Percentiles rank a stretch among this genome's conserved stretches.
Conservation (phyloP, 2,113 vertebrate genomes). For the Tamias sibiricus region DNA sequence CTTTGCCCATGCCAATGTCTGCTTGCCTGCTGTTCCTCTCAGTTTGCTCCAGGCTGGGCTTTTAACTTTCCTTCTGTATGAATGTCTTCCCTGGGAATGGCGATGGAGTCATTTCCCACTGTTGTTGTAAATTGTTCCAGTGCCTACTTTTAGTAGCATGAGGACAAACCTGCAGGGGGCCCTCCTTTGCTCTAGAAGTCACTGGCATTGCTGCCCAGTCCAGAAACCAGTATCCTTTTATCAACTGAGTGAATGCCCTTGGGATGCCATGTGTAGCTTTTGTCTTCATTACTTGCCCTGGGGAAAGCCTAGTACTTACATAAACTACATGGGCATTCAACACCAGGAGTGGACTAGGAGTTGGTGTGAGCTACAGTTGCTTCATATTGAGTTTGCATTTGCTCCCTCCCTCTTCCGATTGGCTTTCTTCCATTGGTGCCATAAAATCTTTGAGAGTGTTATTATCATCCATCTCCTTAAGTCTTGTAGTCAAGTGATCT, state of each 20-base stretch:
- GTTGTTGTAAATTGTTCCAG: rapidly evolving
- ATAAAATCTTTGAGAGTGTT: background rate
- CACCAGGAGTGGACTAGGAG: background rate
- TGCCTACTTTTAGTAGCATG: background rate
- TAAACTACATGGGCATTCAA: background rate
- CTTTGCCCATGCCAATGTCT: background rate
- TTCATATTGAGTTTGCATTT: slow-evolving; percentile 17
- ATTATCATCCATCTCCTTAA: background rate
- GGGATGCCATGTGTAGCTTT: background rate
- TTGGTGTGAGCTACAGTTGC: background rate
- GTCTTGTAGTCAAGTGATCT: background rate
- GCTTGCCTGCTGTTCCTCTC: background rate
- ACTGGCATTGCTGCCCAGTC: background rate
- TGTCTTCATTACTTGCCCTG: background rate
- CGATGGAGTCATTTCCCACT: too few species aligned
- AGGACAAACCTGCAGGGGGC: background rate
- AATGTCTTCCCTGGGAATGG: background rate
- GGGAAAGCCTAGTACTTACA: background rate
- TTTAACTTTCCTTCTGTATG: background rate
- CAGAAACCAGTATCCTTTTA: background rate
- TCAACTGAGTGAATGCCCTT: background rate
- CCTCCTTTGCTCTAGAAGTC: background rate
- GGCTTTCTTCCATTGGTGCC: background rate
- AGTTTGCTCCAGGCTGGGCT: background rate
- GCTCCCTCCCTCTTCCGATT: background rate